Evolutionary conservation across 2,888 invertebrate genomes (phyloP), one percentile per base, ranked within the genome.

Genomic region (Dolichomitus sp.): DNA sequence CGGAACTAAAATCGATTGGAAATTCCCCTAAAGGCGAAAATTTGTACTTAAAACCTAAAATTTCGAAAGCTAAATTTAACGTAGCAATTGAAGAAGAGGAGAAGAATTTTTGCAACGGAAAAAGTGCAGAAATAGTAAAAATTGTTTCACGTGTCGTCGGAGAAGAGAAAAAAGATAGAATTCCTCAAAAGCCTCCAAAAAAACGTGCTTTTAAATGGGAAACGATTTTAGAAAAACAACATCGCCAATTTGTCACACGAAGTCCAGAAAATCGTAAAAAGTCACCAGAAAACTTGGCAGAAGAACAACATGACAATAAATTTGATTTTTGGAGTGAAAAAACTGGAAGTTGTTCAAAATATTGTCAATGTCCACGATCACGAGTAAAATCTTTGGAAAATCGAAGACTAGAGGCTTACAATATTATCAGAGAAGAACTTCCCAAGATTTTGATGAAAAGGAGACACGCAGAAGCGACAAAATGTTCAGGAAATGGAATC

Each of bases 131-230:
- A 72, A 65, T 37, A 9, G 50, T 27, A 9, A 33, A 81, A 23
- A 52, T 7, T 11, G 40, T 45, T 4, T 12, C 7, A 14, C 9
- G 17, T 0, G 4, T 27, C 7, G 17, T 12, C 23, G 23, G 40
- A n/a, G 68, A 52, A 11, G 1, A 33, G 33, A 50, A 76, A n/a
- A 63, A 19, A 45, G 66, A 80, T 19, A 52, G 54, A 23, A 23
- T 69, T 23, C 57, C 65, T 1, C 73, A 50, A 11, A 81, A 73
- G 52, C 45, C 76, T 7, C 73, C 77, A 2, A 83, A 77, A 74
- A 83, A 77, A 6, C 83, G 81, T 11, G 77, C 76, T 7, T 83
- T 83, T 37, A 81, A 77, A 42, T 83, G 83, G 83, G 77, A 83
- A 42, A 83, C 83, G 33, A 65, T 83, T 4, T 23, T 83, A 50